Percentiles rank a stretch among this genome's conserved stretches.
These are phyloP conservation scores for Drosophila parthenogenetica DNA, from an alignment of 2,888 invertebrate species.

Conservation along the genomic window DNA sequence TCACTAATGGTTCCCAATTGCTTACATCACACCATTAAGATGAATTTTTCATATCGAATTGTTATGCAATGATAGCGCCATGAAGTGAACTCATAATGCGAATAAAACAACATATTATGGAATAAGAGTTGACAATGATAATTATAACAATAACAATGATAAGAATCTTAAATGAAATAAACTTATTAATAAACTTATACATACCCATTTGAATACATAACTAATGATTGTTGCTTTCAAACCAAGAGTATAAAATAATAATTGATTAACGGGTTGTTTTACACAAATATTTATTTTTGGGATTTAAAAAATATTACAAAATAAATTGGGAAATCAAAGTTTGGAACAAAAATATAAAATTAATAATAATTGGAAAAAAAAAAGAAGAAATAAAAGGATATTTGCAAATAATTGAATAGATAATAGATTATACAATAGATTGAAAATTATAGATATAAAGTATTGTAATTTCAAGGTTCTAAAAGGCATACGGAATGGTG, in stretches of 20 bases:
- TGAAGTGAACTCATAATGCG: slow-evolving; percentile 70
- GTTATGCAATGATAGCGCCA: slow-evolving; percentile 80
- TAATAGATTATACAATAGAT: slow-evolving; percentile 30
- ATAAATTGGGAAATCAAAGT: slow-evolving; percentile 20
- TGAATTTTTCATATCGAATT: slow-evolving; percentile 72
- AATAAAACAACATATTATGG: slow-evolving; percentile 37
- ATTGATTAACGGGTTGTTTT: slow-evolving; percentile 14
- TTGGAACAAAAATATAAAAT: neutral
- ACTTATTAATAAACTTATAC: slow-evolving; percentile 28
- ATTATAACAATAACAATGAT: slow-evolving; percentile 12
- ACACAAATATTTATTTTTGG: slow-evolving; percentile 49
- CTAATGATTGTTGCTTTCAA: slow-evolving; percentile 70
- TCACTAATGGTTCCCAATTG: slow-evolving; percentile 86
- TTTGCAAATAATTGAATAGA: slow-evolving; percentile 4
- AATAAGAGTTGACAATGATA: slow-evolving; percentile 35
- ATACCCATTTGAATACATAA: slow-evolving; percentile 63
- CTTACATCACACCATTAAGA: slow-evolving; percentile 85
- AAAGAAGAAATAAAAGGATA: slow-evolving; percentile 7
- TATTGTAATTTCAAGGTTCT: slow-evolving; percentile 80
- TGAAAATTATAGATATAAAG: slow-evolving; percentile 56
- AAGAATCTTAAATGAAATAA: slow-evolving; percentile 3
- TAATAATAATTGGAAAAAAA: neutral
- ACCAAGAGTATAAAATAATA: slow-evolving; percentile 21
- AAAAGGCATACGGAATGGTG: slow-evolving; percentile 86
- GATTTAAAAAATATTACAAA: slow-evolving; percentile 42